Base-by-base conservation (phyloP, 2,888 invertebrate species). In the Stenurella melanura region DNA sequence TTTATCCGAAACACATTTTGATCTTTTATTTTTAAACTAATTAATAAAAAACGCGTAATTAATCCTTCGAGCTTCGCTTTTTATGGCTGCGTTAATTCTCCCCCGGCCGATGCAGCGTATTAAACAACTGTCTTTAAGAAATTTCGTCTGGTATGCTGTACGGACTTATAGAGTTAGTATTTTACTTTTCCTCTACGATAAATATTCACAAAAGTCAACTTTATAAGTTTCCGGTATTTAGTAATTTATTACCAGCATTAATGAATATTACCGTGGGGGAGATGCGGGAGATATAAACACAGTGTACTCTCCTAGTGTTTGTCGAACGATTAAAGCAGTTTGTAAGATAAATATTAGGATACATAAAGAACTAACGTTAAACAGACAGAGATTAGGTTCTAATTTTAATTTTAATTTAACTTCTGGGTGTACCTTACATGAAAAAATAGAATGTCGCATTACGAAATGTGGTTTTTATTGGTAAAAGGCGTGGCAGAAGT, bases 331-430 rank as follows among this genome's bases (percentile, higher is more conserved):
- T 84, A 84, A 84, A 82, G 75, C 83, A 78, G 83, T 83, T 83
- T 80, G 73, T 80, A 85, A 85, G 85, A 84, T 85, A 85, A 85
- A 85, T 84, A 85, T 84, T 85, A 84, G 83, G 83, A 82, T 81
- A 81, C 81, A 82, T 83, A 83, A 83, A 82, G 83, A 83, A 82
- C 78, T 78, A 78, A 84, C 83, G 82, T 81, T 82, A 78, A 81
- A 82, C 84, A 83, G 82, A 80, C 78, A 21, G 69, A 70, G 74
- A 79, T 60, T 34, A 34, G 58, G 34, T 64, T 77, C 77, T 74
- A 77, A 77, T 70, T 77, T 77, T 77, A 77, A 77, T 73, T 76
- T 73, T 58, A 34, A 73, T 73, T 75, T 56, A 57, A 60, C 38
- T 74, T 63, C 69, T 68, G 56, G 56, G 69, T 42, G 50, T 26